Conservation (phyloP, 2,113 vertebrate genomes). For the Callospermophilus lateralis region DNA sequence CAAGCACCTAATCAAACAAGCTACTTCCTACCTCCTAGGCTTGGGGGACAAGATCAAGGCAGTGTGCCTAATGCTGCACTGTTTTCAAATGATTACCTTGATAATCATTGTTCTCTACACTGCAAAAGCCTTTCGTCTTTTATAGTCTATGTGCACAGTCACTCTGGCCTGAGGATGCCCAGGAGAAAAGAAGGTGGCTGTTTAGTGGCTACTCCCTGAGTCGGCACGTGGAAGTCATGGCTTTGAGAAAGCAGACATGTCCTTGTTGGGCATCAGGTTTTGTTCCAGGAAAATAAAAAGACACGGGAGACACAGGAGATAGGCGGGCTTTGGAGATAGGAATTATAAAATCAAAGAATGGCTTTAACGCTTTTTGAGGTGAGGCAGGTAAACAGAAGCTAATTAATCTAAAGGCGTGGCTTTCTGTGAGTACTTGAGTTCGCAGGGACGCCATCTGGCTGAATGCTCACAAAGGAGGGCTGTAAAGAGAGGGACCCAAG, state of each 20-base stretch:
- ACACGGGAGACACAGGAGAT: neutral
- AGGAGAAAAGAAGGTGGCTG: neutral
- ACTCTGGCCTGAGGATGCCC: neutral
- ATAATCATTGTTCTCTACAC: neutral
- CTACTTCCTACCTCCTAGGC: neutral
- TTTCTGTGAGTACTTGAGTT: neutral
- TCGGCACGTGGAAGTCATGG: rapidly evolving
- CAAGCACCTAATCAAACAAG: rapidly evolving
- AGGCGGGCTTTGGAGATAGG: neutral
- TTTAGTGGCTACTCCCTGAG: neutral
- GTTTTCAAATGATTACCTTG: neutral
- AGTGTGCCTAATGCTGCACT: rapidly evolving
- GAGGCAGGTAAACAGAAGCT: neutral
- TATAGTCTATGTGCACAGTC: neutral
- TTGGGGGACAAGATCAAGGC: neutral
- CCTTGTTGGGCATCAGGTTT: neutral
- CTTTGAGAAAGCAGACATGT: neutral
- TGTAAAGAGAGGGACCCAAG: neutral
- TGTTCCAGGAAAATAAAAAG: neutral
- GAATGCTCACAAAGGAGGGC: neutral
- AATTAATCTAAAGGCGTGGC: neutral
- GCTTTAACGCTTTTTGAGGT: neutral
- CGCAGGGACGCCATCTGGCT: neutral
- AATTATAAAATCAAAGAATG: neutral
- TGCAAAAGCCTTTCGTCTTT: neutral